phyloP scores from a whole-genome alignment of 2,888 invertebrate genomes.

The Mayetiola destructor region DNA sequence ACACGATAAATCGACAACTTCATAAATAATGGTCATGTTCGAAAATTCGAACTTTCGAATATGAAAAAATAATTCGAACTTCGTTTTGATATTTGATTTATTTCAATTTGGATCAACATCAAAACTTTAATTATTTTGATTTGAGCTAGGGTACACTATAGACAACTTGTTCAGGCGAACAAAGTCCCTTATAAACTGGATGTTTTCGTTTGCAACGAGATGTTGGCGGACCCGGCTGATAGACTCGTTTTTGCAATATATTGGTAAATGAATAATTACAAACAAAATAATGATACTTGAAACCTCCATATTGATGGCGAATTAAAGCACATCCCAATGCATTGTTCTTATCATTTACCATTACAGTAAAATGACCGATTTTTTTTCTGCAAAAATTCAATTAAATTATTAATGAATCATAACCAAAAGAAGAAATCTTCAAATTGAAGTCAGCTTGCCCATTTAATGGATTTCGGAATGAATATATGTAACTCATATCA shows the following conservation, averaged over 20 bases:
- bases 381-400: slow-evolving; percentile 23
- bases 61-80: too few relatives aligned
- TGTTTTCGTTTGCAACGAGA: slow-evolving; percentile 25
- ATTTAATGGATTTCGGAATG: slow-evolving; percentile 29
- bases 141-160: slow-evolving; percentile 26
- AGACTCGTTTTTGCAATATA: slow-evolving; percentile 28
- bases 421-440: background rate
- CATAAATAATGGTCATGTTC: background rate
- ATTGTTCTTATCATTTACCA: slow-evolving; percentile 30
- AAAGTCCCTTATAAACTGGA: slow-evolving; percentile 27
- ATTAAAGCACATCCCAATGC: slow-evolving; percentile 33
- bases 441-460: slow-evolving; percentile 21
- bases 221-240: slow-evolving; percentile 27
- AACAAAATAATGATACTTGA: slow-evolving; percentile 29
- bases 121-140: too few relatives aligned
- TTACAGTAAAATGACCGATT: slow-evolving; percentile 33
- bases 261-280: slow-evolving; percentile 33
- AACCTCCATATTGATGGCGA: slow-evolving; percentile 26
- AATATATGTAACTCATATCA: slow-evolving; percentile 28
- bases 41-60: background rate
- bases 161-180: slow-evolving; percentile 27
- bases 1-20: background rate
- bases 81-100: too few relatives aligned
- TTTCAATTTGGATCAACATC: too few relatives aligned
- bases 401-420: background rate